Evolutionary conservation across 1,140 invertebrate species (phyloP).

Genomic region (Drosophila malerkotliana): DNA sequence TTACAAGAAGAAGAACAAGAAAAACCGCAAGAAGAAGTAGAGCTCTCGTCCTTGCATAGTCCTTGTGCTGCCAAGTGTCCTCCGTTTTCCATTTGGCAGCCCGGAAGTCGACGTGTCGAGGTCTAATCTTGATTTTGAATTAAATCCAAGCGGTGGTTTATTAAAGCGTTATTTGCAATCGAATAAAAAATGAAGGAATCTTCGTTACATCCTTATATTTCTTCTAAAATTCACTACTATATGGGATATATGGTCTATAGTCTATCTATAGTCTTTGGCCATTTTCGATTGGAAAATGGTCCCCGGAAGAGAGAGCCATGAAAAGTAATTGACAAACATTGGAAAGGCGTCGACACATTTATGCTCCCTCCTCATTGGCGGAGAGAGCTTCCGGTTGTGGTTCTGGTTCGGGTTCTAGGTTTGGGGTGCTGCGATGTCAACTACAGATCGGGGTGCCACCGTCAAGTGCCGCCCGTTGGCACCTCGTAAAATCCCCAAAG

Average conservation of each 20-base stretch:
- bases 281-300: constrained; percentile 17
- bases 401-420: background rate
- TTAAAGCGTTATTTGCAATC: background rate
- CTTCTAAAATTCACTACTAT: too few relatives aligned
- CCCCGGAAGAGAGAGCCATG: constrained; percentile 39
- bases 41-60: background rate
- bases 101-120: background rate
- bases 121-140: background rate
- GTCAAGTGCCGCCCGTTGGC: constrained; percentile 39
- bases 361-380: constrained; percentile 60
- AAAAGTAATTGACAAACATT: constrained; percentile 51
- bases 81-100: background rate
- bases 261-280: too few relatives aligned
- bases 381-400: constrained; percentile 67
- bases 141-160: background rate
- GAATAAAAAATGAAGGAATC: background rate
- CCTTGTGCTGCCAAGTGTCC: background rate
- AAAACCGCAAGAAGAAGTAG: constrained; percentile 33
- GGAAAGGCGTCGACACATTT: constrained; percentile 75
- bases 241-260: too few relatives aligned
- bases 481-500: constrained; percentile 34
- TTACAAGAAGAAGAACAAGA: constrained; percentile 37
- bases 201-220: background rate
- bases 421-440: constrained; percentile 15
- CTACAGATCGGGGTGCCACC: background rate